Evolutionary conservation across 2,113 vertebrate genomes (phyloP), one percentile per base, ranked within the genome.

Genomic region (Tylochromis polylepis): DNA sequence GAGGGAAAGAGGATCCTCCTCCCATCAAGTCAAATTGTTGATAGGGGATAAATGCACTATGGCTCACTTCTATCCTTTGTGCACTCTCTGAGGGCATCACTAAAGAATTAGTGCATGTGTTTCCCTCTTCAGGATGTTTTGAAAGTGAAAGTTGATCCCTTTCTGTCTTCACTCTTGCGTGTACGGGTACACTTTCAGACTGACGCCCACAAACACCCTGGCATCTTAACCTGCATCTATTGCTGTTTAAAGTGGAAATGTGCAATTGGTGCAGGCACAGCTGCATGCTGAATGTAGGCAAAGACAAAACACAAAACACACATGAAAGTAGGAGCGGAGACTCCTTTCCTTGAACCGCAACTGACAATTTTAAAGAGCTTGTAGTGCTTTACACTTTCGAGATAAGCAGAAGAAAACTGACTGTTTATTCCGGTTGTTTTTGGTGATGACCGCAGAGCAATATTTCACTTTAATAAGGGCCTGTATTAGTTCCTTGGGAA

Each of bases 121-220:
- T 90, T 86, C 87, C 83, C 83, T 82, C 84, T 60, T 84, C 93
- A 89, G 93, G 93, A 92, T 93, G 92, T 93, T 94, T 90, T 82
- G 79, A 92, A 85, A 93, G 87, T 75, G 82, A 94, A 94, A 93
- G 83, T 53, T 24, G 81, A 90, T 80, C 70, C 51, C 49, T 75
- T 36, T 78, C 18, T 53, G 41, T 84, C 72, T 67, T 59, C 60
- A 16, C 86, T 31, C 58, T 80, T 2, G 24, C 9, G 67, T 87
- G 34, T 16, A n/a, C 7, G 87, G 91, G 87, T 22, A 8, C 65
- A 83, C 22, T 43, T 24, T 75, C 41, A 53, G 67, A 49, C 38
- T 31, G 51, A 70, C n/a, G 4, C 43, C 24, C 84, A 85, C 72
- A 87, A 72, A 89, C 16, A 88, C 29, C 56, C 60, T 41, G 46